Evolutionary conservation across 2,888 invertebrate genomes (phyloP), one percentile per base, ranked within the genome.

Genomic region (Tipula lateralis): DNA sequence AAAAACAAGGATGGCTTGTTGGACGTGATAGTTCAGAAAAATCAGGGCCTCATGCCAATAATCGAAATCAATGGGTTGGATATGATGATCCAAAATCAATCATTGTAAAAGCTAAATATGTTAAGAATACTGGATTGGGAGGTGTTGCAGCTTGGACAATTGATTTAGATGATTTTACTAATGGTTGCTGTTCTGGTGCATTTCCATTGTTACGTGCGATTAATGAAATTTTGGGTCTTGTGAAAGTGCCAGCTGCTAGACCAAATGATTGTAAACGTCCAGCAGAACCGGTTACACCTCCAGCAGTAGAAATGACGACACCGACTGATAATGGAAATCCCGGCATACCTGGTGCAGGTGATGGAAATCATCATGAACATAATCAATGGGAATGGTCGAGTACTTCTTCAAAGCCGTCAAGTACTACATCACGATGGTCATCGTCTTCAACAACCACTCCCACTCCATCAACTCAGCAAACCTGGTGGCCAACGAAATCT

Each of bases 101-200:
- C 16, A 93, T 92, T 85, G 93, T 93, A 86, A 96, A 96, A 91
- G 95, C 94, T 86, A 88, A 94, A 86, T 97, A 95, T 91, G 94
- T 96, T 0, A 91, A 93, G 85, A 91, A 92, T 4, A 92, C 93
- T 88, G 94, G 94, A 0, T 93, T 95, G 85, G 96, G 95, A 0
- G 97, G 97, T 3, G 94, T 95, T 7, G 94, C 95, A 82, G 95
- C 96, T 0, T 97, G 96, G 96, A 96, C 97, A 0, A 92, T 96
- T 1, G 97, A 97, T 88, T 89, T 97, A 87, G 97, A 97, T 87
- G 97, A 97, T 89, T 97, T 96, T 88, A 93, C 92, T 86, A 97
- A 97, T 89, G 92, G 93, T 0, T 97, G 97, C 89, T 97, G 97
- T 88, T 91, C 91, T 3, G 96, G 96, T 88, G 91, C 95, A 0